Evolutionary conservation across 2,888 invertebrate species (phyloP).

Genomic region (Hypena proboscidalis): DNA sequence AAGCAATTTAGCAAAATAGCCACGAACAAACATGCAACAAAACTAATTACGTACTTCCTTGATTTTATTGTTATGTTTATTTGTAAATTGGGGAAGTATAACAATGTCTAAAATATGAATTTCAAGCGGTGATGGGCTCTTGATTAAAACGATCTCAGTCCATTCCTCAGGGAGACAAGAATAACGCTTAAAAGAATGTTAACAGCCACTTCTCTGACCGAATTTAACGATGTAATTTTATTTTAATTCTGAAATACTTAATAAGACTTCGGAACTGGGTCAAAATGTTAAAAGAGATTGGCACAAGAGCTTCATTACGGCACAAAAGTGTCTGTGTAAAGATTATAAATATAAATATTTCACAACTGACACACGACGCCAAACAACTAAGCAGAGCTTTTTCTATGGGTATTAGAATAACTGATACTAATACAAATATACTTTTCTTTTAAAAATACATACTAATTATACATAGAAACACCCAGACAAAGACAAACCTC

Average conservation of each 20-base stretch:
- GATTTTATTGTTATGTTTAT: no score
- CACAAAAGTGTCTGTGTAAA: neutral
- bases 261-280: slow-evolving; percentile 10
- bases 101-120: neutral
- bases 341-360: neutral
- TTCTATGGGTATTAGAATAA: no score
- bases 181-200: slow-evolving; percentile 20
- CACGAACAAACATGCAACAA: no score
- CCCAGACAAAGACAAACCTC: no score
- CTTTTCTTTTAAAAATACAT: no score
- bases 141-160: slow-evolving; percentile 18
- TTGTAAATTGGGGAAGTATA: no score
- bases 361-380: no score
- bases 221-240: slow-evolving; percentile 25
- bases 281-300: slow-evolving; percentile 5
- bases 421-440: no score
- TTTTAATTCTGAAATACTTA: slow-evolving; percentile 11
- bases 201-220: slow-evolving; percentile 21
- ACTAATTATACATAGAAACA: no score
- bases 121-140: slow-evolving; percentile 9
- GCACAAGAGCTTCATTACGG: neutral
- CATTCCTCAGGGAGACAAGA: slow-evolving; percentile 7
- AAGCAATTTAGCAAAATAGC: no score
- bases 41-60: no score
- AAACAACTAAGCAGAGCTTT: no score